A percentile compares a stretch with the other conserved stretches of the same genome.
phyloP scores from a whole-genome alignment of 1,140 invertebrate species.

The Zaprionus lachaisei region DNA sequence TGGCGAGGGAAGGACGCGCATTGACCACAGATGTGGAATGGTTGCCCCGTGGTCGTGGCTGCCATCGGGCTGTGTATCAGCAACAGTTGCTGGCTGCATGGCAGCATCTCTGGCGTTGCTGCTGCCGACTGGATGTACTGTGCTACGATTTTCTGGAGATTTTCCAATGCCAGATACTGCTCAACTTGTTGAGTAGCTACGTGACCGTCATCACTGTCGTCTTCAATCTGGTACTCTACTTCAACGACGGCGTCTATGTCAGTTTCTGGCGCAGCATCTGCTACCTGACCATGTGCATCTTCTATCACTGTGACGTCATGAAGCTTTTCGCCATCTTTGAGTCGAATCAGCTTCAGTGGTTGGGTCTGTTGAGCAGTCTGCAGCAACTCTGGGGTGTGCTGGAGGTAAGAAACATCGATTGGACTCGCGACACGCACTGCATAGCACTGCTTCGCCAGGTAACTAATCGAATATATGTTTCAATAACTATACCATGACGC shows the following conservation, averaged over 20 bases:
- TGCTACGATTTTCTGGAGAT: constrained; percentile 28
- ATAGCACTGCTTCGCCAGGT: constrained; percentile 46
- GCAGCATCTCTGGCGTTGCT: constrained; percentile 42
- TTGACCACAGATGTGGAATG: constrained; percentile 34
- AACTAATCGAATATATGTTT: background rate
- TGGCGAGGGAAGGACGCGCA: constrained; percentile 26
- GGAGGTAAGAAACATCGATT: background rate
- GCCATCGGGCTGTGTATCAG: constrained; percentile 34
- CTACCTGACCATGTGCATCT: background rate
- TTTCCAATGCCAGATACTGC: constrained; percentile 52
- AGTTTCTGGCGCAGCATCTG: constrained; percentile 1
- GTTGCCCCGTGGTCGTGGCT: constrained; percentile 22
- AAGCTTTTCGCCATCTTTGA: constrained; percentile 24
- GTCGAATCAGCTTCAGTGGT: constrained; percentile 3
- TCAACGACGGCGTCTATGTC: constrained; percentile 6
- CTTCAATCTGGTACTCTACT: constrained; percentile 52
- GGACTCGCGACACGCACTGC: background rate
- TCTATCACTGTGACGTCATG: constrained; percentile 12
- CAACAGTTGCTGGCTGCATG: constrained; percentile 50
- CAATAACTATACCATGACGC: background rate
- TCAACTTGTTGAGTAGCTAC: constrained; percentile 53
- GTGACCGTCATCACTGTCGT: constrained; percentile 42
- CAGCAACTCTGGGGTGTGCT: constrained; percentile 15
- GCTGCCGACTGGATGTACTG: constrained; percentile 36
- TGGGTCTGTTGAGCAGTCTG: background rate